Evolutionary conservation across 2,113 vertebrate species (phyloP), one percentile per base, ranked within the genome.

Genomic region (Myxocyprinus asiaticus): DNA sequence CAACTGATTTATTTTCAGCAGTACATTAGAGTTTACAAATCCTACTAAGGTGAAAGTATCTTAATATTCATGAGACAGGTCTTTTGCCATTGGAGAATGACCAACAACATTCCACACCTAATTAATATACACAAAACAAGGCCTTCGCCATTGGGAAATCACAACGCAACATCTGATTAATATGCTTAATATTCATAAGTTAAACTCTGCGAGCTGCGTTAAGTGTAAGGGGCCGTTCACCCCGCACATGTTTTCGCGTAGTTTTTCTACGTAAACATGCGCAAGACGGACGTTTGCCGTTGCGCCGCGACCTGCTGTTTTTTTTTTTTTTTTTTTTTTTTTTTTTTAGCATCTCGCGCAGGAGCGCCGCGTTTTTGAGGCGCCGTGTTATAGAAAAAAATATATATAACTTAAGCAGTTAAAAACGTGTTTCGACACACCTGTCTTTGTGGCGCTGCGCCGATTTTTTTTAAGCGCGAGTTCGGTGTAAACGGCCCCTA

Each of bases 171-270:
- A 9, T 22, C n/a, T 47, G 4, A 3, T 17, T n/a, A 12, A 44
- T 53, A 15, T 73, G 72, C 14, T 74, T 63, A 51, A 33, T 50
- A 74, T 73, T 73, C 43, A 61, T 45, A 73, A 47, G 43, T 42
- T 45, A 14, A 63, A 14, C 58, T 76, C 82, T 67, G 76, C 68
- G 55, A 73, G n/a, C n/a, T 84, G 82, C 79, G 81, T 75, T 67
- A 78, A 42, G 51, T 15, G 55, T 15, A 7, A n/a, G 22, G 22
- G 22, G 22, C 22, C 3, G 22, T 33, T 33, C 22, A 33, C 22
- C 1, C 22, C 22, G 22, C 22, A 33, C 22, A 33, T 33, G 22
- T 33, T 33, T 33, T 33, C 22, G 1, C 22, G 22, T 3, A 1
- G 22, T 33, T 33, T 33, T 55, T 55, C 22, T 33, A 33, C 22